These are phyloP conservation scores for Deilephila porcellus DNA, from an alignment of 2,888 invertebrate species.

Conservation along the genomic window DNA sequence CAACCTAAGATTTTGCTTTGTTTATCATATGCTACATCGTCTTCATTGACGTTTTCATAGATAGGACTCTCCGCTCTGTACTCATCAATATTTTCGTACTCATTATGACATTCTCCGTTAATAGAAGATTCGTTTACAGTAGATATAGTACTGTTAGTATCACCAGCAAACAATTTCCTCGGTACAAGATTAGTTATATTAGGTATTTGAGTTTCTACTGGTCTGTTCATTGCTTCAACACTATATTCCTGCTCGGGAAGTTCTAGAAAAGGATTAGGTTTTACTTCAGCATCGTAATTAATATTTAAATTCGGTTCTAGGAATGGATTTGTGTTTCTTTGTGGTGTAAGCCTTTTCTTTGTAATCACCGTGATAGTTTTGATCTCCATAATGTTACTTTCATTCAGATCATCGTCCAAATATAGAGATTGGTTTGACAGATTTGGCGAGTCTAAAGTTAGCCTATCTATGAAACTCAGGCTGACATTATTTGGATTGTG, in stretches of 20 bases:
- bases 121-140: constrained; percentile 70
- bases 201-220: constrained; percentile 39
- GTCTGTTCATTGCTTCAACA: constrained; percentile 54
- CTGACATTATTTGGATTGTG: constrained; percentile 70
- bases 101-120: constrained; percentile 56
- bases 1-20: constrained; percentile 80
- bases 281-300: constrained; percentile 37
- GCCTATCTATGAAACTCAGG: constrained; percentile 78
- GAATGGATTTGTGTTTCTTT: constrained; percentile 75
- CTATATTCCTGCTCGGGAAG: constrained; percentile 60
- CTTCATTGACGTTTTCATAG: constrained; percentile 72
- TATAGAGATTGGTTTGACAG: constrained; percentile 72
- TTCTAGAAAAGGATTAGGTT: constrained; percentile 70
- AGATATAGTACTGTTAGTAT: constrained; percentile 76
- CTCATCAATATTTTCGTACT: constrained; percentile 75
- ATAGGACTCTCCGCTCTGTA: constrained; percentile 71
- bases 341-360: constrained; percentile 65
- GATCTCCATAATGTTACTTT: constrained; percentile 83
- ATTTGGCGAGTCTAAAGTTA: constrained; percentile 73
- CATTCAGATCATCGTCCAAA: constrained; percentile 80
- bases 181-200: constrained; percentile 58
- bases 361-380: constrained; percentile 81
- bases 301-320: constrained; percentile 64
- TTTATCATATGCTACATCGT: constrained; percentile 66
- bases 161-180: constrained; percentile 67